Base-by-base conservation (phyloP, 2,113 vertebrate species). In the Callipepla squamata region DNA sequence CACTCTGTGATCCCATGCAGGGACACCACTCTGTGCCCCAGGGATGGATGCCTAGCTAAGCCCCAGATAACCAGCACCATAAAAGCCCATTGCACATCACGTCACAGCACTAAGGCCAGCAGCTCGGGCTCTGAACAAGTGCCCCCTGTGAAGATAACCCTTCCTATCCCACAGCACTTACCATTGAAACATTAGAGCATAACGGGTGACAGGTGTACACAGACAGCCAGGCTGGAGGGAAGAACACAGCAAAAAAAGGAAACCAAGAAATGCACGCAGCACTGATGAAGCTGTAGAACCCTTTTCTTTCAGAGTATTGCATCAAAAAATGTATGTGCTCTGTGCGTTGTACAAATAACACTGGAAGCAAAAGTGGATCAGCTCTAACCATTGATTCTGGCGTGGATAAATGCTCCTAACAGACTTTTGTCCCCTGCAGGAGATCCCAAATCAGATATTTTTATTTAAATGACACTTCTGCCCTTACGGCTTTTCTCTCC, bases 391-490 rank as follows among this genome's bases (percentile, higher is more conserved):
- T 13, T 32, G 2, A 1, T 13, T 93, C 62, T 80, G 86, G 62
- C 73, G 73, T 73, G 85, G 80, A 73, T 72, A 51, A 74, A 59
- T 34, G 30, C 55, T 58, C 50, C 36, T 40, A 68, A 62, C 70
- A 51, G 72, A 78, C 63, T 89, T 65, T 6, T 28, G 70, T 61
- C 69, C 79, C 81, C 36, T 50, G 50, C 88, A 74, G 68, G 80
- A 93, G 90, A 85, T 92, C 94, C 88, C 51, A 91, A 93, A 96
- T 93, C 92, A 90, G 94, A 73, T 92, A 90, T 95, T 97, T 96
- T 96, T 94, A 94, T 94, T 95, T 89, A 94, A 97, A 97, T 92
- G 95, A 95, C 92, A 94, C 74, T 92, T 80, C 92, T 97, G 69
- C 90, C 92, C 92, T 89, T 84, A 51, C 82, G 92, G 95, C 94